These are phyloP conservation scores for Eretmocerus hayati DNA, from an alignment of 2,888 invertebrate species.

Conservation along the genomic window DNA sequence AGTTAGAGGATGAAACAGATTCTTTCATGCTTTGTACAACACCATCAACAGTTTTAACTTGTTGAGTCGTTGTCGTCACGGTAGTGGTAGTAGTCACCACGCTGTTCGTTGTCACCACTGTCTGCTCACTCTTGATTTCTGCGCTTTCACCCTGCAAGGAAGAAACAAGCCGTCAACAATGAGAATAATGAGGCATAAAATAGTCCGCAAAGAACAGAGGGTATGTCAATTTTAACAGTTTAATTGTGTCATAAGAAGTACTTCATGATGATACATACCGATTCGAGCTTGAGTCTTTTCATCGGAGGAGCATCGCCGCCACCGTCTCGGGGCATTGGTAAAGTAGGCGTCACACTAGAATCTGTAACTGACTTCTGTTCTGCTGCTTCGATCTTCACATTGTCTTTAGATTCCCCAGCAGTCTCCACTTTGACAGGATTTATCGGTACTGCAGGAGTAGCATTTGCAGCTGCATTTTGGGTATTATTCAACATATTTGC, in stretches of 20 bases:
- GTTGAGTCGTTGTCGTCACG: conserved; percentile 43
- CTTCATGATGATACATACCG: conserved; percentile 34
- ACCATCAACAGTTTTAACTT: conserved; percentile 47
- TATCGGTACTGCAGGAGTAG: conserved; percentile 49
- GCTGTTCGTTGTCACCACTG: conserved; percentile 32
- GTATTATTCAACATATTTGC: conserved; percentile 51
- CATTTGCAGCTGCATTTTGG: conserved; percentile 1
- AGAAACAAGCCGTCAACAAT: no score
- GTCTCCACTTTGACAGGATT: conserved; percentile 19
- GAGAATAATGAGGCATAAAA: no score
- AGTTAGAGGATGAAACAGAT: conserved; percentile 46
- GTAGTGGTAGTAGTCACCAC: conserved; percentile 45
- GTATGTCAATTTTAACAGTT: no score
- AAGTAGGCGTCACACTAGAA: neutral
- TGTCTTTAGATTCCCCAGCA: conserved; percentile 10
- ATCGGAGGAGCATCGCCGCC: conserved; percentile 21
- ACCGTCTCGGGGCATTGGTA: neutral
- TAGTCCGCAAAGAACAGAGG: no score
- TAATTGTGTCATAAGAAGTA: no score
- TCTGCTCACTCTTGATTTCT: conserved; percentile 47
- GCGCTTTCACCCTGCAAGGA: conserved; percentile 49
- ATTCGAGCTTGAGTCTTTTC: conserved; percentile 38
- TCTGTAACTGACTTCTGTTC: conserved; percentile 4
- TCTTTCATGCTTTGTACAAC: conserved; percentile 50
- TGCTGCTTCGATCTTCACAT: conserved; percentile 26